These are phyloP conservation scores for Nothocercus nigrocapillus DNA, from an alignment of 2,113 vertebrate species.

Conservation along the genomic window DNA sequence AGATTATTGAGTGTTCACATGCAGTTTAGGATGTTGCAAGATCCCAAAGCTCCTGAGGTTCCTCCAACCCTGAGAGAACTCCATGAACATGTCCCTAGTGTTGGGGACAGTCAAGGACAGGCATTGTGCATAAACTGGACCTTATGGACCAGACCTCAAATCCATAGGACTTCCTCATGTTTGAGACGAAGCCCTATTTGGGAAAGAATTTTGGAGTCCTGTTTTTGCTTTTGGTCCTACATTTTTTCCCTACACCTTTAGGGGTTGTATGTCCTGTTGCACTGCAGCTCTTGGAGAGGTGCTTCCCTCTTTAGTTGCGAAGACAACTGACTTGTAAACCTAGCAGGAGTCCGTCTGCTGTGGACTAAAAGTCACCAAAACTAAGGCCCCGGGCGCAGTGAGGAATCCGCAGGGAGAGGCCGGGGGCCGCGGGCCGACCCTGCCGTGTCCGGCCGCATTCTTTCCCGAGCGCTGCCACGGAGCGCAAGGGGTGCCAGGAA, in stretches of 20 bases:
- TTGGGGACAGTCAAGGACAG: background rate
- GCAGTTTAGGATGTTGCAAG: too few species aligned
- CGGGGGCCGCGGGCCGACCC: background rate
- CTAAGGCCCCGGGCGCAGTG: background rate
- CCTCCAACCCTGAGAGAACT: background rate
- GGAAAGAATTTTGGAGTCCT: background rate
- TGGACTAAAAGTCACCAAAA: background rate
- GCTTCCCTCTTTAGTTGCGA: background rate
- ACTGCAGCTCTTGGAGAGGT: background rate
- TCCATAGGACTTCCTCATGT: background rate
- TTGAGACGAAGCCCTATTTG: background rate
- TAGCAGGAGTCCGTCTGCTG: background rate
- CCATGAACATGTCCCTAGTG: too few species aligned
- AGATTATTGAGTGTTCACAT: too few species aligned
- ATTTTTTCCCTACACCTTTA: background rate
- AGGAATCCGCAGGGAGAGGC: background rate
- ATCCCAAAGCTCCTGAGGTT: background rate
- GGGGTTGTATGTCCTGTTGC: background rate
- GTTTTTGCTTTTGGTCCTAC: background rate
- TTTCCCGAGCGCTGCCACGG: background rate
- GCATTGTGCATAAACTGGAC: background rate
- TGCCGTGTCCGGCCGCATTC: background rate
- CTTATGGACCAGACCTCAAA: background rate
- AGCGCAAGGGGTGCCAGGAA: background rate
- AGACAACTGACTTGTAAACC: background rate